These are phyloP conservation scores for Nephila pilipes DNA, from an alignment of 1,140 invertebrate genomes.

Conservation along the genomic window DNA sequence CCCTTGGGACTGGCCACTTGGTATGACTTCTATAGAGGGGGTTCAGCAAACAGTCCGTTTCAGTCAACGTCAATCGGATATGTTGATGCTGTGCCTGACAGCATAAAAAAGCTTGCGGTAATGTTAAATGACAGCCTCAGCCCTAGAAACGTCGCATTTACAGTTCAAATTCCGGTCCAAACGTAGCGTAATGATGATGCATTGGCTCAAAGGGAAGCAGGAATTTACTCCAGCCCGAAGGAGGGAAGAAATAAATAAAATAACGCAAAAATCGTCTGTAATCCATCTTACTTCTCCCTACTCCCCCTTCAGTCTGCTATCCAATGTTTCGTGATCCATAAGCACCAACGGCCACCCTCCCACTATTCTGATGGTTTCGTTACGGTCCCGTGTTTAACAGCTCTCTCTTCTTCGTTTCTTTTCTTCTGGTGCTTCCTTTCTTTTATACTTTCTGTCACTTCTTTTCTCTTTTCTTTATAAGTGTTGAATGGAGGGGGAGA, in stretches of 20 bases:
- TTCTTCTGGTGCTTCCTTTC: conserved; percentile 44
- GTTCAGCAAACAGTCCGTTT: conserved; percentile 22
- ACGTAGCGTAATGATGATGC: conserved; percentile 73
- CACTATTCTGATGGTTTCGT: conserved; percentile 44
- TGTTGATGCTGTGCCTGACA: conserved; percentile 68
- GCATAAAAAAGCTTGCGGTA: conserved; percentile 70
- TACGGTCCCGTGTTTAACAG: background rate
- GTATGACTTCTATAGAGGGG: background rate
- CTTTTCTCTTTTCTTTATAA: conserved; percentile 42
- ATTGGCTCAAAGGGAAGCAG: conserved; percentile 72
- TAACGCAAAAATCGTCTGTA: conserved; percentile 60
- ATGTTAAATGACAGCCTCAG: conserved; percentile 73
- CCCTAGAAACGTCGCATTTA: conserved; percentile 75
- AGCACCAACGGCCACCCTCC: conserved; percentile 34
- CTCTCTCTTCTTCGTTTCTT: background rate
- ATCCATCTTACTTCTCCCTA: conserved; percentile 71
- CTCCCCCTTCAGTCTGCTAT: conserved; percentile 46
- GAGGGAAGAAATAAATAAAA: conserved; percentile 38
- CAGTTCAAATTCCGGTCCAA: conserved; percentile 76
- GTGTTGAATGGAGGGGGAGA: conserved; percentile 23
- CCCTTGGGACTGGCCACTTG: background rate
- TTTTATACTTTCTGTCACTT: conserved; percentile 50
- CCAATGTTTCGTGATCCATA: conserved; percentile 71
- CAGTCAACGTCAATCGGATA: conserved; percentile 72
- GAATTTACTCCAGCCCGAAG: conserved; percentile 64